phyloP scores from a whole-genome alignment of 2,888 invertebrate genomes.

The Lottia scabra region DNA sequence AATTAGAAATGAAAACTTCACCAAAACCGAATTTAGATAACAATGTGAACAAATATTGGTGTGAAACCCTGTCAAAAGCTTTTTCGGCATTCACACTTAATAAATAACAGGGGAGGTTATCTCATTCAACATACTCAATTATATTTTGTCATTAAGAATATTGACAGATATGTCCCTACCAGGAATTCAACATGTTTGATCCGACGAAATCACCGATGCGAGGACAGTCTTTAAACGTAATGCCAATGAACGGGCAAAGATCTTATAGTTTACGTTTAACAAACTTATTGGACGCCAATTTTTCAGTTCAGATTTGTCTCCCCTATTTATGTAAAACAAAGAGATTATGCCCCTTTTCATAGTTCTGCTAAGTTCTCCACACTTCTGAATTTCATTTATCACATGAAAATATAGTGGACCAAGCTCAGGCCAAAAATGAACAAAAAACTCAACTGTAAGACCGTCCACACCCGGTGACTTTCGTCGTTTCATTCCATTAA shows the following conservation, averaged over 20 bases:
- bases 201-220: conserved; percentile 24
- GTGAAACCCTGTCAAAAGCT: conserved; percentile 40
- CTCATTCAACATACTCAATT: conserved; percentile 34
- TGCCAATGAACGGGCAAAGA: conserved; percentile 34
- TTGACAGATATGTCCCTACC: conserved; percentile 41
- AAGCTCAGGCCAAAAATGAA: conserved; percentile 23
- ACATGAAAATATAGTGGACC: too few species aligned
- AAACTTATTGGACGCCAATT: conserved; percentile 40
- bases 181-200: conserved; percentile 39
- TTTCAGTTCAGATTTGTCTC: conserved; percentile 28
- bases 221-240: conserved; percentile 31
- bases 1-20: conserved; percentile 31
- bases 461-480: conserved; percentile 38
- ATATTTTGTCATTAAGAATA: conserved; percentile 33
- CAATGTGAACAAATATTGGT: conserved; percentile 32
- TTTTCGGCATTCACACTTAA: conserved; percentile 42
- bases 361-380: conserved; percentile 18
- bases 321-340: conserved; percentile 35
- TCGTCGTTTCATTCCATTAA: conserved; percentile 23
- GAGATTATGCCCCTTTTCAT: conserved; percentile 23
- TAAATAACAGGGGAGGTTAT: conserved; percentile 30
- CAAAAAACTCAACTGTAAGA: conserved; percentile 34
- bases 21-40: conserved; percentile 37
- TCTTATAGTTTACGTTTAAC: conserved; percentile 39
- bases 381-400: conserved; percentile 20